Evolutionary conservation across 2,113 vertebrate species (phyloP), one percentile per base, ranked within the genome.

Genomic region (Apistogramma diplotaenia): DNA sequence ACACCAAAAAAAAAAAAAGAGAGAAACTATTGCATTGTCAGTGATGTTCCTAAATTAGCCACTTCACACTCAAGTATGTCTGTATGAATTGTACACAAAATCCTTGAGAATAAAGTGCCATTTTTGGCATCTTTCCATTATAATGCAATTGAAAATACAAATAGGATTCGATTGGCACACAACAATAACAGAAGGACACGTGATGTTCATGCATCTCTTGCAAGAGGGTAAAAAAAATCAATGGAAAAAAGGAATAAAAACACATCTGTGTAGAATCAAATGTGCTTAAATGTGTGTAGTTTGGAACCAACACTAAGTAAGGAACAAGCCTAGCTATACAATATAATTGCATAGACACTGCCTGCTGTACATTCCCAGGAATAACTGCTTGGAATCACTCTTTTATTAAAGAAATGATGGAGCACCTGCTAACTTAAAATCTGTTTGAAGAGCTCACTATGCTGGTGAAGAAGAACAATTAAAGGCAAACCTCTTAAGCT

Each of bases 41-140:
- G 55, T 75, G 72, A 84, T 81, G 82, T 70, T 55, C 61, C 59
- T 62, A 65, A 89, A 91, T 84, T 82, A 61, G 84, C 74, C 81
- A 85, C 75, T 92, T 85, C 76, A 81, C 3, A n/a, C 72, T 88
- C 72, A 73, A 89, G 83, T 83, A 49, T 33, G 71, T 85, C 73
- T 61, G 54, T 65, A 74, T 62, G 9, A 85, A 81, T 58, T 76
- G 54, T 70, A 46, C 65, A 76, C 18, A 87, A 49, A 55, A 84
- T 74, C 51, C 73, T 11, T 70, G 37, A 70, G 29, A 37, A 79
- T 74, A 60, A 81, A 81, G 61, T 73, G 25, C 12, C 2, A 37
- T 60, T 85, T 77, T 40, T 59, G 65, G 65, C 56, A 78, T 81
- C 33, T 75, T 46, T 74, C 58, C 19, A 58, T 79, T 62, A n/a